These are phyloP conservation scores for Oceanites oceanicus DNA, from an alignment of 2,113 vertebrate species.

Conservation along the genomic window DNA sequence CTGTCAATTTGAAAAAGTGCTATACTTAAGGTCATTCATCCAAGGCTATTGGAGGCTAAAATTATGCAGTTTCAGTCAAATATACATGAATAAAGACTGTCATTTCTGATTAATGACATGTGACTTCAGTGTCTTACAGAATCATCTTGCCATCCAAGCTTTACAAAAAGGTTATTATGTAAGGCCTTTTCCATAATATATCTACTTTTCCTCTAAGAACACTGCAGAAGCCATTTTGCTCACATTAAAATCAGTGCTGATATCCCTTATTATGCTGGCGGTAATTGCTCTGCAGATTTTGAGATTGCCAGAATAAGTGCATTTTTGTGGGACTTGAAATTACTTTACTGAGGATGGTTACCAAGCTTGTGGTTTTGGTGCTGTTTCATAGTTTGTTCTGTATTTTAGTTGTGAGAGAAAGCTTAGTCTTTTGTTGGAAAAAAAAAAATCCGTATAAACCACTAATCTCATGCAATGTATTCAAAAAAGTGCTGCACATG, in stretches of 20 bases:
- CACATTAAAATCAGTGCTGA: slow-evolving; percentile 9
- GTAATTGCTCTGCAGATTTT: slow-evolving; percentile 25
- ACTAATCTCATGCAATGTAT: slow-evolving; percentile 54
- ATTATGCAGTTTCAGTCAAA: slow-evolving; percentile 87
- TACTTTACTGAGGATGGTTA: slow-evolving; percentile 29
- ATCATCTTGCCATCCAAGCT: slow-evolving; percentile 76
- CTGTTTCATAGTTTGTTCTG: slow-evolving; percentile 5
- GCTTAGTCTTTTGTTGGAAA: slow-evolving; percentile 30
- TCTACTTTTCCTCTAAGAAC: slow-evolving; percentile 66
- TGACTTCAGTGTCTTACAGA: slow-evolving; percentile 77
- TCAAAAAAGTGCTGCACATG: slow-evolving; percentile 21
- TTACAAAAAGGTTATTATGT: slow-evolving; percentile 82
- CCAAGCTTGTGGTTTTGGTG: slow-evolving; percentile 20
- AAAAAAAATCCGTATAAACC: slow-evolving; percentile 52
- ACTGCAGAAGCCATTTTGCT: slow-evolving; percentile 46
- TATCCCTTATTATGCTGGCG: slow-evolving; percentile 21
- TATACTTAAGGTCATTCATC: slow-evolving; percentile 90
- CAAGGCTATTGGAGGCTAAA: slow-evolving; percentile 88
- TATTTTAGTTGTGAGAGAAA: slow-evolving; percentile 53
- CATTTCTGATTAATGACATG: slow-evolving; percentile 90
- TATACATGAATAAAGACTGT: slow-evolving; percentile 89
- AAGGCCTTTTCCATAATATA: slow-evolving; percentile 69
- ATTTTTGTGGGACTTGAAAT: slow-evolving; percentile 51
- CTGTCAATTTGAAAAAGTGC: slow-evolving; percentile 88
- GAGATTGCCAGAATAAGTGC: slow-evolving; percentile 17